Base-by-base conservation (phyloP, 2,888 invertebrate genomes). In the Parnassius mnemosyne region DNA sequence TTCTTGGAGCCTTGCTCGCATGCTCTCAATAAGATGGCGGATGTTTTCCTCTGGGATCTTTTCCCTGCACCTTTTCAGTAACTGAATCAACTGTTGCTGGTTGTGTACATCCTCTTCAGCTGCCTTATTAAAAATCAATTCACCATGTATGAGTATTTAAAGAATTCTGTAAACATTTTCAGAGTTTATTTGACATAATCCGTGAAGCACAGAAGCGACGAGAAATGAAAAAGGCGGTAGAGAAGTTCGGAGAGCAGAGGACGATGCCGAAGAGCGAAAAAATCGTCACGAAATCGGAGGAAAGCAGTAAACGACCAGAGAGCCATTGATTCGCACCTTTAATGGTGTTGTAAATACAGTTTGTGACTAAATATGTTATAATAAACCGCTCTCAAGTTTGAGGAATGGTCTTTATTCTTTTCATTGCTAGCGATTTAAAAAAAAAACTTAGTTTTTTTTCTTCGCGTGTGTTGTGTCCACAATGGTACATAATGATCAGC, bases 131-230 rank as follows among this genome's bases (percentile, higher is more conserved):
- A 1, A 34, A 34, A 34, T 34, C 34, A 34, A 5, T 34, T 7
- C 7, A 34, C 34, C 34, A 3, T 34, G 1, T 34, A 34, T 7
- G 34, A 34, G 34, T 34, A 34, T 34, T 34, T 34, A 7, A 34
- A 34, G 34, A 34, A 34, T 34, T 34, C 7, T 43, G 11, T 43
- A 43, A 43, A 43, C 43, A 49, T 12, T 55, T 55, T 2, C 87
- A 91, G 91, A 86, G 83, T 76, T 77, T 91, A 74, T 89, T 86
- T 79, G 86, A 89, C 74, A 74, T 91, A 66, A 90, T 91, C 55
- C 81, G 88, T 59, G 89, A 90, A 69, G 89, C 89, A 50, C 89
- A 90, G 61, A 85, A 82, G 67, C 76, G 88, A 61, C 76, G 85
- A n/a, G 88, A 84, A 57, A 74, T 83, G 79, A 90, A 84, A 71